Evolutionary conservation across 2,797 vertebrate species (phyloP), one percentile per base, ranked within the genome.

Genomic region (Hoplostethus atlanticus): DNA sequence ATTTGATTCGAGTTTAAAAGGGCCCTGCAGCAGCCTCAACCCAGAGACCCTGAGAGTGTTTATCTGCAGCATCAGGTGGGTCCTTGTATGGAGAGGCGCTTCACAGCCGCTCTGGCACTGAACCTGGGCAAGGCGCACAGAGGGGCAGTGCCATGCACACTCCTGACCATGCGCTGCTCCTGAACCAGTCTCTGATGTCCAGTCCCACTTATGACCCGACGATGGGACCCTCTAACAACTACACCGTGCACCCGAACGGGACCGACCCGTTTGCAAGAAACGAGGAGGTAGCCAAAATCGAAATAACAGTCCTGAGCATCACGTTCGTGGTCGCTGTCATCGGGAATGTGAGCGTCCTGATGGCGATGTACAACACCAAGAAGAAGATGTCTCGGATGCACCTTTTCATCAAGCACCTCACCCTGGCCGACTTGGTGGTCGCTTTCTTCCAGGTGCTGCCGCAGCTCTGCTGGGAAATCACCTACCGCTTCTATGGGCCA

Each of bases 381-480:
- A 96, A 96, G 89, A 99, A 99, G 91, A 95, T 93, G 68, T 98
- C 98, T 1, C 95, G 98, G 76, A 96, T 99, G 97, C 97, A 99
- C 73, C 96, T 99, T 10, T 99, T 99, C 88, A 98, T 98, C 74
- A 96, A 94, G 48, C 98, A 99, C 93, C 95, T 99, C 64, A 97
- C 97, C 88, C 91, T 99, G 84, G 97, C 98, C 0, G 98, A 99
- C 88, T 91, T 99, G 81, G 95, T 96, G 16, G 98, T 99, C 65
- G 98, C 98, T 25, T 97, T 99, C 90, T 98, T 99, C 92, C 98
- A 99, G 91, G 96, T 98, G 72, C 91, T 99, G 57, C 98, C 98
- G 4, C 98, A 99, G 91, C 95, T 99, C 36, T 97, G 96, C 89
- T 99, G 98, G 98, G 89, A 98, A 64, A 93, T 98, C 83, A 99